Evolutionary conservation across 2,888 invertebrate species (phyloP).

Genomic region (Zaprionus lineosus): DNA sequence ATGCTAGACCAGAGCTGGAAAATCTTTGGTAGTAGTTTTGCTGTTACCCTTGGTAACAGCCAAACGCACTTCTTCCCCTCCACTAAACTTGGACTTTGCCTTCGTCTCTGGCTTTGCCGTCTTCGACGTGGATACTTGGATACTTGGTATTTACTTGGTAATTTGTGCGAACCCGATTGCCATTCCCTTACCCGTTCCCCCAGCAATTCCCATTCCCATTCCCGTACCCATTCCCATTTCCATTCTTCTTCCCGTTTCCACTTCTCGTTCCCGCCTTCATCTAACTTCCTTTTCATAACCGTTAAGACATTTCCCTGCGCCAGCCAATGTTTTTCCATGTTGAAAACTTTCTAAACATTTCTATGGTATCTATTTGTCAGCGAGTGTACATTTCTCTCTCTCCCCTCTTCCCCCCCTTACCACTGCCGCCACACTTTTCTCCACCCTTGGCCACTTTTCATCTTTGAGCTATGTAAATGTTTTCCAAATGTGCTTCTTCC

Average conservation of each 20-base stretch:
- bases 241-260: not conserved
- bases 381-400: not conserved
- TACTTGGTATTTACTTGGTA: constrained; percentile 45
- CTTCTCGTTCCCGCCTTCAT: not conserved
- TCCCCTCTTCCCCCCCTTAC: not conserved
- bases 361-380: not conserved
- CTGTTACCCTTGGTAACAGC: constrained; percentile 51
- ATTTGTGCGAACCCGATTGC: constrained; percentile 44
- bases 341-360: not conserved
- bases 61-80: constrained; percentile 59
- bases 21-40: not conserved
- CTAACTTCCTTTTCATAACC: not conserved
- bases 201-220: constrained; percentile 29
- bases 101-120: no score
- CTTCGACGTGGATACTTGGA: constrained; percentile 15
- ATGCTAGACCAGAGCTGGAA: constrained; percentile 39
- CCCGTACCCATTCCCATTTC: not conserved
- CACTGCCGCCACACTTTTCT: no score
- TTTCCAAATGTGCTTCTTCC: no score
- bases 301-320: not conserved
- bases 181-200: constrained; percentile 7
- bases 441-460: constrained; percentile 40
- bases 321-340: not conserved
- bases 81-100: no score
- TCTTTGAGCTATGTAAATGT: constrained; percentile 52